These are phyloP conservation scores for Megaptera novaeangliae DNA, from an alignment of 2,113 vertebrate species.

Conservation along the genomic window DNA sequence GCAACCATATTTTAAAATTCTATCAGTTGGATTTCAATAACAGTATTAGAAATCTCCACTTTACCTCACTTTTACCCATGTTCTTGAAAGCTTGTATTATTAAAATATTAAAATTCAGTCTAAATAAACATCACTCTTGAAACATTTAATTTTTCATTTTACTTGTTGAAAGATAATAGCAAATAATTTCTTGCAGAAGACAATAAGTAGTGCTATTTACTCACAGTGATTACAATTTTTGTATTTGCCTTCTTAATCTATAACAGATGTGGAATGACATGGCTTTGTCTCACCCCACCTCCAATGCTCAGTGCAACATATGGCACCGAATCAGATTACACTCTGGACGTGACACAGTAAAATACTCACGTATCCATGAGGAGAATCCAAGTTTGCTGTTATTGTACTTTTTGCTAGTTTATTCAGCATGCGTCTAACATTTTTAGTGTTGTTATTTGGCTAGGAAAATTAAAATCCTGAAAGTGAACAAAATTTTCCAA, in stretches of 20 bases:
- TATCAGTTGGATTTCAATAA: background rate
- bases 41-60: background rate
- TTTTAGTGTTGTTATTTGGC: background rate
- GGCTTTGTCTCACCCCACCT: slow-evolving; percentile 37
- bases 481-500: background rate
- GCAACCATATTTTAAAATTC: background rate
- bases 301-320: slow-evolving; percentile 50
- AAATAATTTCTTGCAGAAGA: slow-evolving; percentile 64
- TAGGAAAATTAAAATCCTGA: slow-evolving; percentile 30
- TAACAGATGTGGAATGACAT: slow-evolving; percentile 75
- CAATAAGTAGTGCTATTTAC: slow-evolving; percentile 68
- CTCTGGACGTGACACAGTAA: background rate
- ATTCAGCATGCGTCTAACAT: background rate
- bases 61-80: background rate
- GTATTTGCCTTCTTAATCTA: slow-evolving; percentile 73
- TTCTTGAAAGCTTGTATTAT: background rate
- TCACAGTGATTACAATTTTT: slow-evolving; percentile 58
- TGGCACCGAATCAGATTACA: slow-evolving; percentile 55
- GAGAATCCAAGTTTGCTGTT: background rate
- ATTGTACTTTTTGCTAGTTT: background rate
- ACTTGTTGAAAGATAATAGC: slow-evolving; percentile 39
- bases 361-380: background rate
- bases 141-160: slow-evolving; percentile 48
- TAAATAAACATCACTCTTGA: slow-evolving; percentile 37
- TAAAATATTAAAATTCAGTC: slow-evolving; percentile 46